Evolutionary conservation across 2,113 vertebrate species (phyloP), one percentile per base, ranked within the genome.

Genomic region (Ctenomys sociabilis): DNA sequence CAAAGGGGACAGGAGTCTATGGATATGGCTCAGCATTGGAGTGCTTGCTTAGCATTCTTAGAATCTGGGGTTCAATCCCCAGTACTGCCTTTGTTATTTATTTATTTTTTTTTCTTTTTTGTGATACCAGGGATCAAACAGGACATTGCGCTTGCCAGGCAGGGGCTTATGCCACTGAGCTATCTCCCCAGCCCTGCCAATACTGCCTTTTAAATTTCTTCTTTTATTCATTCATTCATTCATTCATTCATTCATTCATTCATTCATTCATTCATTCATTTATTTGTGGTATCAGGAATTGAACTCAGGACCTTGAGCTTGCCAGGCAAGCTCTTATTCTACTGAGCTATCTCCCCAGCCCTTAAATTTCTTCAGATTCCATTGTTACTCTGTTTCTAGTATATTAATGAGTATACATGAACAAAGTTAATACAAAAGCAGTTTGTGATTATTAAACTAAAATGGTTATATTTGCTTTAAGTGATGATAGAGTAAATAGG

Each of bases 381-480:
- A 84, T 83, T 80, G 93, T 82, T 40, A 91, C 94, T 7, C 52
- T 93, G 49, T 88, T n/a, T 64, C 24, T 12, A 88, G 64, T 52
- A 78, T 86, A 70, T 9, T 78, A 92, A 57, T 90, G 63, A 85
- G 40, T 78, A 21, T 93, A 80, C 21, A 66, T 59, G 17, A 70
- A 10, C 6, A n/a, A 43, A 43, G 12, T 28, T 28, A 75, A 22
- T 22, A 40, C n/a, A 40, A 86, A 16, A 83, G 88, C 0, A 83
- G 4, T 90, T 87, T 68, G 37, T 92, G 70, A 83, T 84, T 82
- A 61, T 72, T 95, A 82, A 77, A 21, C 1, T 28, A 78, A 88
- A 43, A 57, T 12, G 70, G 24, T 83, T 93, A 59, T 22, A 64
- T 91, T 94, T 90, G 61, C 92, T 92, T 92, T 73, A 93, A 91